Evolutionary conservation across 2,888 invertebrate species (phyloP), one percentile per base, ranked within the genome.

Genomic region (Odontothrips loti): DNA sequence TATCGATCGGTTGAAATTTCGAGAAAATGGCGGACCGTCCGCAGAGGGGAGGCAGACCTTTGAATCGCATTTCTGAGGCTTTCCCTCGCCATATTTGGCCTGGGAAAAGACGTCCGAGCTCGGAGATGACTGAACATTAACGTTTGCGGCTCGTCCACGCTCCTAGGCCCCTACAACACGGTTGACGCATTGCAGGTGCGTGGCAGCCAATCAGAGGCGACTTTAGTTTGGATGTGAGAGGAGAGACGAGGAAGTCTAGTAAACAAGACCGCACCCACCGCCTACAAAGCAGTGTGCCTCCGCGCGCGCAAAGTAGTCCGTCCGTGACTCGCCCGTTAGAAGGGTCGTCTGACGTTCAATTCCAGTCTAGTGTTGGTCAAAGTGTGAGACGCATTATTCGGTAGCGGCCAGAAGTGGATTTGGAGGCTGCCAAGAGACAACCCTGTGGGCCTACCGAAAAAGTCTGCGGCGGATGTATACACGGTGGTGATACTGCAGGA

Each of bases 251-350:
- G 91, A 90, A 90, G 90, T 90, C 90, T 90, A 90, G 91, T 92
- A 91, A 91, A 90, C 90, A 92, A 91, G 91, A 84, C 91, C 91
- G 91, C 92, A 90, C 91, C 92, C 92, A 90, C 89, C 90, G 88
- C 86, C 90, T 91, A 90, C 90, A 91, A 90, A 91, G 91, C 89
- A 88, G 89, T 90, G 90, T 89, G 89, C 89, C 89, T 90, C 89
- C 90, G 90, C 90, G 84, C 87, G 89, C 88, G 89, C 89, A 90
- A 90, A 91, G 90, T 90, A 83, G 83, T 84, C 88, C 89, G 88
- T 87, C 87, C 86, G 86, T 85, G 89, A 88, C 88, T 88, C 88
- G 88, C 87, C 88, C 87, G 86, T 87, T 86, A 86, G 87, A 86
- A 86, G 86, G 86, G 86, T 86, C 85, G 86, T 84, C 86, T 58